phyloP scores from a whole-genome alignment of 92 coral and sea anemone species.

The Paramuricea clavata region DNA sequence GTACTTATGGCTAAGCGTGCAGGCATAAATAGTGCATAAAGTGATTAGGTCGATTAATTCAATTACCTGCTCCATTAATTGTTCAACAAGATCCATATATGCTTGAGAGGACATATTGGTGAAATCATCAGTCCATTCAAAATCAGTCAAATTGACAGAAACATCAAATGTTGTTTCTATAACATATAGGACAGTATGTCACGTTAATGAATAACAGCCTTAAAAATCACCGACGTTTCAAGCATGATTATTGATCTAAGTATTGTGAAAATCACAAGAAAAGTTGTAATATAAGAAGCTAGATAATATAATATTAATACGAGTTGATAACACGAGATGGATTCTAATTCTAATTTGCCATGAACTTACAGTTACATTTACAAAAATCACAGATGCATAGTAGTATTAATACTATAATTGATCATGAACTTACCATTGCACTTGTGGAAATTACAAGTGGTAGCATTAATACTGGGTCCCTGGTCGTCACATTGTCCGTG shows the following conservation, averaged over 20 bases:
- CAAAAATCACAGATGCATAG: too few species aligned
- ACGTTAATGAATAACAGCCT: too few species aligned
- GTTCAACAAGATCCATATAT: neutral
- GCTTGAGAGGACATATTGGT: neutral
- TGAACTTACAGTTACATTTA: too few species aligned
- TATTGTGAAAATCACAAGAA: neutral
- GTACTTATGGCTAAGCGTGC: neutral
- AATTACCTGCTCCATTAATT: constrained; percentile 5
- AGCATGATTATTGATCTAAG: neutral
- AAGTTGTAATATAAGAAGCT: too few species aligned
- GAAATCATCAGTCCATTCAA: constrained; percentile 28
- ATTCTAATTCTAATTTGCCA: too few species aligned
- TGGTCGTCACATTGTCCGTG: neutral
- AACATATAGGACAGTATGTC: too few species aligned
- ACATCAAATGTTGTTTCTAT: constrained; percentile 16
- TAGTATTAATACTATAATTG: neutral
- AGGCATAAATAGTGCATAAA: neutral
- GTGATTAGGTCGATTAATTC: neutral
- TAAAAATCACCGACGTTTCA: neutral
- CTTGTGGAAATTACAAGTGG: constrained; percentile 15
- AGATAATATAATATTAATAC: too few species aligned
- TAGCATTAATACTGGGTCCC: constrained; percentile 17
- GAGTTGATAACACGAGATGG: too few species aligned
- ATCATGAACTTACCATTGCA: constrained; percentile 37
- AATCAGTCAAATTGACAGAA: constrained; percentile 18